Base-by-base conservation (phyloP, 2,888 invertebrate genomes). In the Watsonalla cultraria region DNA sequence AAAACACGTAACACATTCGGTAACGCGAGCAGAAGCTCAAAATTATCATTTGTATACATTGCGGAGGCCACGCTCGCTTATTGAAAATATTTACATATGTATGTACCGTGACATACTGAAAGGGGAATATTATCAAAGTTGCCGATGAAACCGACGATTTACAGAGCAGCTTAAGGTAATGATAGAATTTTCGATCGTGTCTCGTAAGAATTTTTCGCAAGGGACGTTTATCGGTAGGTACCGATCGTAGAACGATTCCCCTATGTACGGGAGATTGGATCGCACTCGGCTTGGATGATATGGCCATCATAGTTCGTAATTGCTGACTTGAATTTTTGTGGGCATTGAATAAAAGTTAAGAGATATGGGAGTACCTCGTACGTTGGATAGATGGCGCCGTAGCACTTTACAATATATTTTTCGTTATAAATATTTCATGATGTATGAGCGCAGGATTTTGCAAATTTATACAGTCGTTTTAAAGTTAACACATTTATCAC, bases 51-150 rank as follows among this genome's bases (percentile, higher is more conserved):
- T 75, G 70, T 74, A 72, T 70, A 71, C 73, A 67, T 54, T 64
- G 68, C 60, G 54, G 60, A 58, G 5, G 35, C 13, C 13, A 37
- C 48, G 37, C 7, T 13, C 46, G 46, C 79, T 84, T 86, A 86
- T 86, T 86, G 86, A 83, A 84, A 86, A 83, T 79, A 86, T 86
- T 84, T 85, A 82, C 86, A 86, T 86, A 84, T 82, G 78, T 80
- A 83, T 83, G 82, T 76, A 59, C 68, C 56, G 69, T 72, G 75
- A 72, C 78, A 80, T 79, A 80, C 80, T 80, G 80, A 74, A 71
- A 71, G 66, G 64, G 67, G 70, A 74, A 79, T 78, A 79, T 78
- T 78, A 78, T 77, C 78, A 69, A 75, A 77, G 72, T 76, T 71
- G 71, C 54, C 55, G 58, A 58, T 73, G 78, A 74, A 78, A 76